Evolutionary conservation across 2,797 vertebrate species (phyloP).

Genomic region (Cetoscarus ocellatus): DNA sequence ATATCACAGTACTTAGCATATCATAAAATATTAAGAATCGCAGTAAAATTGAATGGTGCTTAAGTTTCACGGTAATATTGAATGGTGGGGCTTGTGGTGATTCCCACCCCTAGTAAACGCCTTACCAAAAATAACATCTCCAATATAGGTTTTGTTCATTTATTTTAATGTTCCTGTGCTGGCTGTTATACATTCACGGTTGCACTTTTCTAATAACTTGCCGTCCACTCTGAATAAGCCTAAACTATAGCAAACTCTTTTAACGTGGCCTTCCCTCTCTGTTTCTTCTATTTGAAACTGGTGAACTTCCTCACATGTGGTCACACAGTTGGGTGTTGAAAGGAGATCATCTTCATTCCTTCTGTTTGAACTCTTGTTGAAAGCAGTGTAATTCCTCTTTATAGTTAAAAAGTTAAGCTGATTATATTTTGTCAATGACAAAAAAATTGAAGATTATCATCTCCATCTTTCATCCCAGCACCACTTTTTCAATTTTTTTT

Average conservation of each 20-base stretch:
- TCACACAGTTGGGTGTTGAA: background rate
- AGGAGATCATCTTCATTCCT: conserved; percentile 3
- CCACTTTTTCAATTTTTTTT: conserved; percentile 15
- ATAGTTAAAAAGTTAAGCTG: conserved; percentile 18
- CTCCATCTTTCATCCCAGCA: conserved; percentile 7
- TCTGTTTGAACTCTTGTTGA: conserved; percentile 9
- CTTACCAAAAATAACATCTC: too few relatives aligned
- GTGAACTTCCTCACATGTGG: background rate
- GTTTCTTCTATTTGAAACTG: background rate
- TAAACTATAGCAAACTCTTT: background rate
- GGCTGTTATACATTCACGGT: too few relatives aligned
- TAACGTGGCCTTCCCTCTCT: background rate
- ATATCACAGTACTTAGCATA: too few relatives aligned
- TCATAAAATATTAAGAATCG: too few relatives aligned
- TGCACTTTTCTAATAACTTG: background rate
- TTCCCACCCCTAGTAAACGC: too few relatives aligned
- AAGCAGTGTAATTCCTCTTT: conserved; percentile 12
- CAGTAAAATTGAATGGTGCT: too few relatives aligned
- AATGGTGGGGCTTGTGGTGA: too few relatives aligned
- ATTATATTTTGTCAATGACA: conserved; percentile 32
- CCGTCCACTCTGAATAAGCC: background rate
- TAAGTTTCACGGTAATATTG: too few relatives aligned
- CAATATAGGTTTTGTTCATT: too few relatives aligned
- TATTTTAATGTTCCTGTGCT: too few relatives aligned
- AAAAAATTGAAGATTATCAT: conserved; percentile 15